These are phyloP conservation scores for Diprion similis DNA, from an alignment of 1,140 invertebrate species.

Conservation along the genomic window DNA sequence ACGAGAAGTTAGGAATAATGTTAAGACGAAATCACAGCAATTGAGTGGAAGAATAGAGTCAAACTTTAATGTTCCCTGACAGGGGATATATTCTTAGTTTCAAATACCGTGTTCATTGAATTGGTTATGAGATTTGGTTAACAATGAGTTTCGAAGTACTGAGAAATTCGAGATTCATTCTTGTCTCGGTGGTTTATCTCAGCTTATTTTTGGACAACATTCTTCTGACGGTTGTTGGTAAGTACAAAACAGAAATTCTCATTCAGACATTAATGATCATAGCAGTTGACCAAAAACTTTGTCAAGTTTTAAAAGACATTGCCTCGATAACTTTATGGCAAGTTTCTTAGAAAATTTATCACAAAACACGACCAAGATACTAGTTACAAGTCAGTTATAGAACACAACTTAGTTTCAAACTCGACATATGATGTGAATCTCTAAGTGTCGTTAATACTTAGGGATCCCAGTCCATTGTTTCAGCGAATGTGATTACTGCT, in stretches of 20 bases:
- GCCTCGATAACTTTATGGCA: no score
- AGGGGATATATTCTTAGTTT: neutral
- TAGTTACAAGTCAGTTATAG: no score
- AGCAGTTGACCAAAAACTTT: no score
- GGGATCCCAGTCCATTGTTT: no score
- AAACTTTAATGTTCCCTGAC: neutral
- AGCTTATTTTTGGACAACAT: conserved; percentile 79
- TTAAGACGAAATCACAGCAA: neutral
- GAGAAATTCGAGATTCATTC: conserved; percentile 49
- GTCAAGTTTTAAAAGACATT: no score
- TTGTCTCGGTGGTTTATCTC: conserved; percentile 70
- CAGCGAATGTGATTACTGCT: no score
- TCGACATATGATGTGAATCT: no score
- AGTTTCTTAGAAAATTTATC: no score
- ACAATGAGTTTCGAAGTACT: conserved; percentile 27
- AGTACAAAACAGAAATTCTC: conserved; percentile 47
- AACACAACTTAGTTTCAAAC: no score
- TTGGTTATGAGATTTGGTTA: neutral
- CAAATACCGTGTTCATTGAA: neutral
- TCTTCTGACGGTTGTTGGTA: conserved; percentile 79
- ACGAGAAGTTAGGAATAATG: no score
- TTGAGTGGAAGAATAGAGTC: neutral
- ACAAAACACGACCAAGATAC: no score
- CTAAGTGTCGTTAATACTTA: no score
- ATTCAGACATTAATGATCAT: neutral